A percentile compares a stretch with the other conserved stretches of the same genome.
Evolutionary conservation across 2,113 vertebrate genomes (phyloP).

Genomic region (Sphyrna mokarran): DNA sequence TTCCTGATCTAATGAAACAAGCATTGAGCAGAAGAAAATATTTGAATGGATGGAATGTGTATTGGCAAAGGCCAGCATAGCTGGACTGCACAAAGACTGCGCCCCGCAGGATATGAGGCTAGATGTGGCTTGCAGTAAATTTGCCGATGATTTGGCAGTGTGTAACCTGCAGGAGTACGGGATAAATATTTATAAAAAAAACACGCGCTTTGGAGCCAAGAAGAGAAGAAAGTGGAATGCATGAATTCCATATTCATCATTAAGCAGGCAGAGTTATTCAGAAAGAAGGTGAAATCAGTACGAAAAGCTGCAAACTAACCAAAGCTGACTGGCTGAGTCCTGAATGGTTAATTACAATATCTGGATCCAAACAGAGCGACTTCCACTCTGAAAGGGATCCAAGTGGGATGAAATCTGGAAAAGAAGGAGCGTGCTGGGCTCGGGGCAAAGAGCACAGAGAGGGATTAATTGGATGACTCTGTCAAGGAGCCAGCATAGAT

Average conservation of each 20-base stretch:
- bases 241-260: conserved; percentile 6
- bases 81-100: background rate
- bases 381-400: background rate
- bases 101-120: background rate
- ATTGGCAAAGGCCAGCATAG: background rate
- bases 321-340: background rate
- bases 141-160: background rate
- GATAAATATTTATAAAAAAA: background rate
- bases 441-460: background rate
- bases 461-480: background rate
- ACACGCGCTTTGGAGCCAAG: background rate
- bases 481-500: background rate
- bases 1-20: conserved; percentile 24
- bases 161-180: background rate
- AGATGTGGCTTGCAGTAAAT: conserved; percentile 10
- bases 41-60: conserved; percentile 10
- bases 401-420: background rate
- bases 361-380: background rate
- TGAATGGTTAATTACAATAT: background rate
- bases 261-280: background rate
- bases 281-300: background rate
- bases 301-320: too few relatives aligned
- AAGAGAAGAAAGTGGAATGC: conserved; percentile 14
- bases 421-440: background rate
- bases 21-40: conserved; percentile 13